Evolutionary conservation across 2,888 invertebrate species (phyloP), one percentile per base, ranked within the genome.

Genomic region (Entomobrya proxima): DNA sequence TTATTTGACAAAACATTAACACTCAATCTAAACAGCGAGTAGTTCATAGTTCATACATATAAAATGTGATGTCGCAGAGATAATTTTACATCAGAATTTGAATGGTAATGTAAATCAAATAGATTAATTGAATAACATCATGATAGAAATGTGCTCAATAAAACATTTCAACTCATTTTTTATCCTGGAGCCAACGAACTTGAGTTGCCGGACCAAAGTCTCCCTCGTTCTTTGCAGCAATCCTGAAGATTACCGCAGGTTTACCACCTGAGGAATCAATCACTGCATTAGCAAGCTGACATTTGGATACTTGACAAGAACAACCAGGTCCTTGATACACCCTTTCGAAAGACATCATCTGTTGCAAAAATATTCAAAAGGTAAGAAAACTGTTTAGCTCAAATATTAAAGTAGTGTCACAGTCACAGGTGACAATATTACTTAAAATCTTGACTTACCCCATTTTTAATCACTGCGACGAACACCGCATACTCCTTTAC

Each of bases 161-260:
- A n/a, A n/a, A n/a, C n/a, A n/a, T n/a, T n/a, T n/a, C n/a, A n/a
- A n/a, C n/a, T n/a, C n/a, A n/a, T n/a, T 61, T 27, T 13, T 15
- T 21, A 21, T 13, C 21, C 64, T 82, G 82, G 18, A 82, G 44
- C 82, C 82, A 82, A 0, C 75, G 74, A 1, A 82, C 82, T 61
- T 82, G 75, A 0, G 75, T 82, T 9, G 82, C 74, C 13, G 82
- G 75, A 5, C 82, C 82, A 32, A 74, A 61, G 0, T 47, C 74
- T 1, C 11, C 32, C 13, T 24, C 47, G 30, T 74, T 82, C 7
- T 15, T 47, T 11, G 75, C 61, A 15, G 61, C 75, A 75, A 82
- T 82, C 35, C 82, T 74, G 35, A 82, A 75, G 35, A 82, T 37
- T 18, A 76, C 37, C 18, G 37, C 32, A 11, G 76, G 32, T 76